phyloP scores from a whole-genome alignment of 2,797 vertebrate genomes.

The Gephyroberyx darwinii region DNA sequence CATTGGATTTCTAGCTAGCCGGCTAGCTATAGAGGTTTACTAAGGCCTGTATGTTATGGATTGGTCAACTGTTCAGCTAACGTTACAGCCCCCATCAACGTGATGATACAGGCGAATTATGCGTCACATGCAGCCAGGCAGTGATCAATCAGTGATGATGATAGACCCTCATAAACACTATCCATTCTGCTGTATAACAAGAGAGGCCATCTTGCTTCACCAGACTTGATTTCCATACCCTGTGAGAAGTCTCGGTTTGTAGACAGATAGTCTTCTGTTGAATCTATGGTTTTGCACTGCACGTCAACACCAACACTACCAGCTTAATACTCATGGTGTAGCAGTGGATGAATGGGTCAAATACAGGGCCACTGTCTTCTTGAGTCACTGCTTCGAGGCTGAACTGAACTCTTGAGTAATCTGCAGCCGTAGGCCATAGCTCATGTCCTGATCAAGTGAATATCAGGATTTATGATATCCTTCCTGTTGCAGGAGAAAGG shows the following conservation, averaged over 20 bases:
- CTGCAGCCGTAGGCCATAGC: constrained; percentile 16
- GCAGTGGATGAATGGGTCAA: background rate
- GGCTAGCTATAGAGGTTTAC: background rate
- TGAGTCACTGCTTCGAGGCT: background rate
- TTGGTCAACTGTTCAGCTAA: background rate
- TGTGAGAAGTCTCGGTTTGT: background rate
- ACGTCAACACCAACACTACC: background rate
- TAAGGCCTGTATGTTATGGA: background rate
- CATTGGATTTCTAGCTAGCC: background rate
- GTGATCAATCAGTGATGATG: background rate
- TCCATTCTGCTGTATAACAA: background rate
- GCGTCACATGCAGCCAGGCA: background rate
- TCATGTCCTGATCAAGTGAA: constrained; percentile 7
- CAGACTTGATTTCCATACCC: background rate
- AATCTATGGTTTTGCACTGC: background rate
- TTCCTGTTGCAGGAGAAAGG: constrained; percentile 82
- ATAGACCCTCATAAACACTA: background rate
- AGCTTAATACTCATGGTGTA: background rate
- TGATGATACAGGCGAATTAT: background rate
- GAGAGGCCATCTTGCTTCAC: background rate
- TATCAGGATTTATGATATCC: constrained; percentile 13
- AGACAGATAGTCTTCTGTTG: background rate
- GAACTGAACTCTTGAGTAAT: background rate
- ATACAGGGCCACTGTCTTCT: background rate
- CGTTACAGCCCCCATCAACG: background rate